Base-by-base conservation (phyloP, 30 jellyfish, hydroid and myxozoan genomes). In the Aurelia sp. region DNA sequence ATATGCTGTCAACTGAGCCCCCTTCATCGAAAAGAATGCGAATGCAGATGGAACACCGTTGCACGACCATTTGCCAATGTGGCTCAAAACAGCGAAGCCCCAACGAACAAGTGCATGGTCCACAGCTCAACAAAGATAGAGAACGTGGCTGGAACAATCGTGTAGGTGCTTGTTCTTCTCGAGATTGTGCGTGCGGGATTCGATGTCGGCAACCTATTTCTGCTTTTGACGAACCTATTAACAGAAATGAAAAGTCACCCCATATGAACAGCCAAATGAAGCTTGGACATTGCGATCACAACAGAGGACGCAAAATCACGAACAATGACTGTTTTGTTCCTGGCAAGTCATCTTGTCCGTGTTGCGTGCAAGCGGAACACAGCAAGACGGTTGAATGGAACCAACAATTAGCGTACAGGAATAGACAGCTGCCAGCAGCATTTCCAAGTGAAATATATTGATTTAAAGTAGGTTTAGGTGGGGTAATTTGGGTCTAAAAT, bases 11-110 rank as follows among this genome's bases (percentile, higher is more conserved):
- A 33, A 44, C 24, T 0, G 65, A 31, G 4, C 48, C 87, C 40
- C 38, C 74, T 15, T 58, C 76, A 60, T 67, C 88, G 60, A 84
- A 84, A 61, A 76, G 88, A 60, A 24, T 52, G 50, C 61, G 59
- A 4, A 22, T 51, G 20, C 50, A 30, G 66, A 30, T 18, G 44
- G 69, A 78, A 13, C 79, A 64, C 78, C 67, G 31, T 60, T 76
- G 75, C 74, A 16, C 80, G 31, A 48, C 67, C 12, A 10, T 64
- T 15, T 78, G 79, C 67, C 50, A 40, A 18, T 78, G 89, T 62
- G 41, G 69, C 35, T 15, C 40, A 21, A 78, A 78, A 33, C 79
- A 62, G 27, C 80, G 24, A 3, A 18, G 44, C 65, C 80, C 60
- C 5, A 17, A 20, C 62, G 21, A 31, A 13, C 64, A 33, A 31